A percentile compares a stretch with the other conserved stretches of the same genome.
These are phyloP conservation scores for Epinephelus moara DNA, from an alignment of 2,113 vertebrate species.

Conservation along the genomic window DNA sequence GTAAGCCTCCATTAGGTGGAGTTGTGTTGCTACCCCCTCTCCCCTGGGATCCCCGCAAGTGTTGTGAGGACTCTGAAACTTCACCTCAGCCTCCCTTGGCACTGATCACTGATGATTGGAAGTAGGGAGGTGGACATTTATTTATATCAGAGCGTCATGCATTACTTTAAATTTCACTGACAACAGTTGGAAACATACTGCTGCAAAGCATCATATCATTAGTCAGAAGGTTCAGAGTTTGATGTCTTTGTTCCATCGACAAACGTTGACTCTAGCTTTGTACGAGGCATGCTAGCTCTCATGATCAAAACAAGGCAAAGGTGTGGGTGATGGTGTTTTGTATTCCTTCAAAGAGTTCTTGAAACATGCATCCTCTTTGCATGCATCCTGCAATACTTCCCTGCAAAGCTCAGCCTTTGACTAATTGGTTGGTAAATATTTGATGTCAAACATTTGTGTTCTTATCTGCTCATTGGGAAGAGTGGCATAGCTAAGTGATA, in stretches of 20 bases:
- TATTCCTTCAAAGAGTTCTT: constrained; percentile 7
- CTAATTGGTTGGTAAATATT: constrained; percentile 59
- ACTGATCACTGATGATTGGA: background rate
- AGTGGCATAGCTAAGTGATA: constrained; percentile 11
- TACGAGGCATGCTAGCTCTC: background rate
- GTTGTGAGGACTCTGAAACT: no score
- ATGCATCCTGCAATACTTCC: background rate
- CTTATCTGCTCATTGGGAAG: constrained; percentile 2
- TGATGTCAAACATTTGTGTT: constrained; percentile 29
- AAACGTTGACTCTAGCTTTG: background rate
- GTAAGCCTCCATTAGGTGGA: no score
- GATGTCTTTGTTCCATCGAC: background rate
- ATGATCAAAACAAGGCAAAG: constrained; percentile 17
- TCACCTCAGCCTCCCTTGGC: no score
- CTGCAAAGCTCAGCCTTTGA: constrained; percentile 3
- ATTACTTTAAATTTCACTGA: background rate
- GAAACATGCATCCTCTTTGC: background rate
- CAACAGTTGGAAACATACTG: background rate
- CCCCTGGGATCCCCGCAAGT: no score
- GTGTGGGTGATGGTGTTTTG: background rate
- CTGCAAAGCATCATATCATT: background rate
- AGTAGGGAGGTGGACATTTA: background rate
- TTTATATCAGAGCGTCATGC: background rate
- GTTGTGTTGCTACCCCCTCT: no score
- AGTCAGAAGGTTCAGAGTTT: background rate